Conservation (phyloP, 2,888 invertebrate genomes). For the Lasioglossum pauxillum region DNA sequence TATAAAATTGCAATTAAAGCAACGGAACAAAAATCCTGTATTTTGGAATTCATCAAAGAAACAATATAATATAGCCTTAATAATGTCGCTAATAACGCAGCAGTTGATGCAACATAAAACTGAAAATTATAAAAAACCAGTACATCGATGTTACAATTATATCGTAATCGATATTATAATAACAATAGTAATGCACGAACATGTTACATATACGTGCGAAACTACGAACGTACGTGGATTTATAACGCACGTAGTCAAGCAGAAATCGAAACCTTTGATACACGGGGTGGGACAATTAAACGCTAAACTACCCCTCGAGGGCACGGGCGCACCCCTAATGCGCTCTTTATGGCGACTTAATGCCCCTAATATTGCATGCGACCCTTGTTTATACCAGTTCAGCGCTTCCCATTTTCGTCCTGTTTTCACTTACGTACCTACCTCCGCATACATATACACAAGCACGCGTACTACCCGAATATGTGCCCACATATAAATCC, state of each 20-base stretch:
- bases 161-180: not conserved
- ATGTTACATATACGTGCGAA: conserved; percentile 62
- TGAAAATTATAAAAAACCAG: too few species aligned
- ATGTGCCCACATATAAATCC: conserved; percentile 30
- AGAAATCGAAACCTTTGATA: conserved; percentile 84
- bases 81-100: too few species aligned
- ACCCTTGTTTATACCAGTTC: conserved; percentile 83
- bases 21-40: too few species aligned
- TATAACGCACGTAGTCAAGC: conserved; percentile 78
- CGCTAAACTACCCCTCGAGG: conserved; percentile 85
- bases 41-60: too few species aligned
- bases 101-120: too few species aligned
- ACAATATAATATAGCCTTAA: too few species aligned
- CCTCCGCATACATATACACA: conserved; percentile 8
- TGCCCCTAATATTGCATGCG: conserved; percentile 84
- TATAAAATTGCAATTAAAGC: too few species aligned
- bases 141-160: not conserved
- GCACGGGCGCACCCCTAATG: conserved; percentile 82
- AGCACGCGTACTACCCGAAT: not conserved
- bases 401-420: conserved; percentile 81
- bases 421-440: conserved; percentile 69
- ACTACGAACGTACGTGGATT: conserved; percentile 68
- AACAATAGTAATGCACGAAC: conserved; percentile 34
- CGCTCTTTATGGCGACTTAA: conserved; percentile 84
- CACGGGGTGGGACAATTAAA: conserved; percentile 83